Conservation (phyloP, 2,113 vertebrate species). For the Hippoglossus stenolepis region DNA sequence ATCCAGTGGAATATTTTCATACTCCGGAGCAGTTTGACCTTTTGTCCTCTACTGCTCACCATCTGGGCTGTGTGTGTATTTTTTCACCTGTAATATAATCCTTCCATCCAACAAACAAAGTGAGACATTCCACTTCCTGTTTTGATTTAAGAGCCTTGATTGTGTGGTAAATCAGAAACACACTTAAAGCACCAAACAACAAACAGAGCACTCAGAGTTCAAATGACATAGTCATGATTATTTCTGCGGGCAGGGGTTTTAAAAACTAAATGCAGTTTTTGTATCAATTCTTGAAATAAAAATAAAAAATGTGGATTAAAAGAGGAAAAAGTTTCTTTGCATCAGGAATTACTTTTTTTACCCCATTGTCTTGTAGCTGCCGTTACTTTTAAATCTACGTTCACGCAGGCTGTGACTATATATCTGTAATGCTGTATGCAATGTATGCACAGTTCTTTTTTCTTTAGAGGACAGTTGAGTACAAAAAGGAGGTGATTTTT, state of each 20-base stretch:
- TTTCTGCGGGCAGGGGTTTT: not conserved
- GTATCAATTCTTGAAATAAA: not conserved
- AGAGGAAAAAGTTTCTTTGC: slow-evolving; percentile 4
- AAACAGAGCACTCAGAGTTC: not conserved
- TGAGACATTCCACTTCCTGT: slow-evolving; percentile 35
- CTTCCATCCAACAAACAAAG: slow-evolving; percentile 53
- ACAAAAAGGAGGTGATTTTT: not conserved
- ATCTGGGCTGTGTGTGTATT: slow-evolving; percentile 59
- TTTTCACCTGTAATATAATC: slow-evolving; percentile 60
- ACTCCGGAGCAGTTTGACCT: slow-evolving; percentile 23
- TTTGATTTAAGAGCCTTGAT: slow-evolving; percentile 11
- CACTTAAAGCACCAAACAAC: not conserved
- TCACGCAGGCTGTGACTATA: not conserved
- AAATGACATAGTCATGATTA: too few relatives aligned
- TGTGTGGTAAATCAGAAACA: slow-evolving; percentile 1
- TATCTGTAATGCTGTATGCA: not conserved
- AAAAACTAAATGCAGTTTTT: not conserved
- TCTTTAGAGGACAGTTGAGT: not conserved
- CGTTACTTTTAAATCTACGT: too few relatives aligned
- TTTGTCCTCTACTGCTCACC: slow-evolving; percentile 1
- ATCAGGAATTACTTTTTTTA: not conserved
- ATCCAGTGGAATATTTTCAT: slow-evolving; percentile 33
- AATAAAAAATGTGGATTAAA: not conserved
- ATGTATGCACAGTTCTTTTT: not conserved
- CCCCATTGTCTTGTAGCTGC: too few relatives aligned